phyloP scores from a whole-genome alignment of 2,888 invertebrate genomes.

The Troides helena region DNA sequence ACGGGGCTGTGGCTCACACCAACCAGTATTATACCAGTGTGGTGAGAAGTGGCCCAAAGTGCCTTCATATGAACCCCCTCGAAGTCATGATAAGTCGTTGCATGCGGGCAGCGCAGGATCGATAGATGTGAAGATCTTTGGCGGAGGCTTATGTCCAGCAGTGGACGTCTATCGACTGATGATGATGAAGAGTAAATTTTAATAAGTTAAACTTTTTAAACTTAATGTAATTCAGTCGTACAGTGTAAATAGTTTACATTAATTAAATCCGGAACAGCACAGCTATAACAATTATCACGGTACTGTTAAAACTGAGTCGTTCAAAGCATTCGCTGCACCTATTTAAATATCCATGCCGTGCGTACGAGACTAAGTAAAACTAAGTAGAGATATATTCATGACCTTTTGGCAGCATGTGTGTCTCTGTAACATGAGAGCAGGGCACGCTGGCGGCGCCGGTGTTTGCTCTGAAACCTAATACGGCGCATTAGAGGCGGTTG shows the following conservation, averaged over 20 bases:
- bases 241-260: background rate
- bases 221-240: background rate
- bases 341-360: slow-evolving; percentile 40
- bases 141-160: no score
- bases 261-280: background rate
- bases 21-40: no score
- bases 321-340: slow-evolving; percentile 33
- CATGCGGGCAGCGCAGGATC: no score
- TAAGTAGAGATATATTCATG: slow-evolving; percentile 59
- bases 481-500: slow-evolving; percentile 72
- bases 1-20: no score
- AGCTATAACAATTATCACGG: slow-evolving; percentile 8
- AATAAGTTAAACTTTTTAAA: background rate
- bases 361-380: slow-evolving; percentile 56
- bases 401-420: slow-evolving; percentile 67
- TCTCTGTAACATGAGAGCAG: slow-evolving; percentile 66
- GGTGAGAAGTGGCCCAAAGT: no score
- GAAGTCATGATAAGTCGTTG: no score
- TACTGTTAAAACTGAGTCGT: slow-evolving; percentile 12
- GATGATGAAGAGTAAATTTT: no score
- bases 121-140: no score
- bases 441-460: slow-evolving; percentile 45
- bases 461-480: slow-evolving; percentile 73
- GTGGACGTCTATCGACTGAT: no score
- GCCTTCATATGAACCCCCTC: no score